Evolutionary conservation across 1,140 invertebrate species (phyloP).

Genomic region (Papilio polytes): DNA sequence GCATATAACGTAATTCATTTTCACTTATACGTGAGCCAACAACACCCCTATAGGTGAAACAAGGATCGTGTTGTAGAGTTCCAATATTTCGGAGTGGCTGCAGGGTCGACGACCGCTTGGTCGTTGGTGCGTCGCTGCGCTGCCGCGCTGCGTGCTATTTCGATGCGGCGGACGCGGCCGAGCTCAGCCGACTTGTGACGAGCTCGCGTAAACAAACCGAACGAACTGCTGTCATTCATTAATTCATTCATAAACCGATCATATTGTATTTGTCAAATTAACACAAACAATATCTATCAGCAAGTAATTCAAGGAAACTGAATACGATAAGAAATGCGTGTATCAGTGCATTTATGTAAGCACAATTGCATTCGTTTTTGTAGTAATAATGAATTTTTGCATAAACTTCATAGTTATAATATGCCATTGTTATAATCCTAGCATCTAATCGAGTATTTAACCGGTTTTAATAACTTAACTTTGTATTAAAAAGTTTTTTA

Average conservation of each 20-base stretch:
- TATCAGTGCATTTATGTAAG: neutral
- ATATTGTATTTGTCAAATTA: conserved; percentile 74
- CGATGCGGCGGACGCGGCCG: conserved; percentile 68
- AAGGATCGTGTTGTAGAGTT: conserved; percentile 57
- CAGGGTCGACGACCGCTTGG: conserved; percentile 77
- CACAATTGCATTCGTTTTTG: neutral
- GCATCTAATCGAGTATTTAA: no score
- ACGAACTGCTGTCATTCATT: conserved; percentile 81
- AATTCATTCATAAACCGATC: conserved; percentile 80
- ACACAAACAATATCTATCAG: conserved; percentile 62
- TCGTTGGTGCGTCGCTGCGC: conserved; percentile 53
- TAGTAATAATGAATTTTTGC: no score
- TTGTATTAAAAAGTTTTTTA: no score
- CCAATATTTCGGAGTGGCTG: conserved; percentile 77
- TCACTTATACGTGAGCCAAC: neutral
- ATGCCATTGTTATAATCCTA: no score
- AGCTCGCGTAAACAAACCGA: conserved; percentile 79
- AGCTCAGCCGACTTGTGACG: conserved; percentile 64
- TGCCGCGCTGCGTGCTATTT: conserved; percentile 67
- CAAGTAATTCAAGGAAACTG: conserved; percentile 42
- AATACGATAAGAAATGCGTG: neutral
- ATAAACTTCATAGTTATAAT: no score
- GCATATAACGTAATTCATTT: neutral
- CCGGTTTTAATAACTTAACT: no score
- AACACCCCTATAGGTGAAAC: conserved; percentile 37